Conservation (phyloP, 2,888 invertebrate species). For the Bombyx huttoni region DNA sequence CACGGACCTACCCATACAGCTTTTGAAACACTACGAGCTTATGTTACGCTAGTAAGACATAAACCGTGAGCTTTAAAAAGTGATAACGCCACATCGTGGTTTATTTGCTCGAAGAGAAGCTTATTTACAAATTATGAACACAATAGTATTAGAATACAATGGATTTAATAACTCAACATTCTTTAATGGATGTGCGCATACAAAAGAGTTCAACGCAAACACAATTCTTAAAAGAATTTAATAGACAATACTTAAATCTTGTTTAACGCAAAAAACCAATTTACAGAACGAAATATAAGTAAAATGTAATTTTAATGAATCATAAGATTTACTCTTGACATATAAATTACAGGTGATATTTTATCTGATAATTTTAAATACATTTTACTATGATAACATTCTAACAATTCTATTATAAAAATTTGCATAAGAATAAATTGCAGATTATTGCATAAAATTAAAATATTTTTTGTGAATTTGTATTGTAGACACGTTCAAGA, state of each 20-base stretch:
- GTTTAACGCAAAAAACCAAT: background rate
- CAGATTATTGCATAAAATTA: too few relatives aligned
- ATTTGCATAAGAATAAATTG: too few relatives aligned
- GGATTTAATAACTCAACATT: background rate
- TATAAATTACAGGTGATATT: too few relatives aligned
- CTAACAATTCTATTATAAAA: too few relatives aligned
- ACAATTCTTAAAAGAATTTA: constrained; percentile 10
- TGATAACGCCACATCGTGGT: background rate
- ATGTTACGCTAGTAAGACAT: too few relatives aligned
- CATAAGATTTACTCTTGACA: too few relatives aligned
- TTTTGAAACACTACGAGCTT: background rate
- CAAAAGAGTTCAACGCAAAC: constrained; percentile 36
- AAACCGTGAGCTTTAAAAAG: background rate
- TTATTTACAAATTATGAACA: background rate
- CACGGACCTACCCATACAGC: background rate
- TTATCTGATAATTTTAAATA: too few relatives aligned
- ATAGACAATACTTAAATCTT: background rate
- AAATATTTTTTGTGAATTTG: too few relatives aligned
- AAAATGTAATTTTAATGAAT: too few relatives aligned
- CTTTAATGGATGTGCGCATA: constrained; percentile 6
- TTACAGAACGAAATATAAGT: background rate
- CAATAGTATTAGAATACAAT: background rate
- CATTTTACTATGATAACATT: too few relatives aligned
- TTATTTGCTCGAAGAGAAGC: background rate
- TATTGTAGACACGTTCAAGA: too few relatives aligned